Conservation (phyloP, 1,140 invertebrate species). For the Diachasma alloeum region DNA sequence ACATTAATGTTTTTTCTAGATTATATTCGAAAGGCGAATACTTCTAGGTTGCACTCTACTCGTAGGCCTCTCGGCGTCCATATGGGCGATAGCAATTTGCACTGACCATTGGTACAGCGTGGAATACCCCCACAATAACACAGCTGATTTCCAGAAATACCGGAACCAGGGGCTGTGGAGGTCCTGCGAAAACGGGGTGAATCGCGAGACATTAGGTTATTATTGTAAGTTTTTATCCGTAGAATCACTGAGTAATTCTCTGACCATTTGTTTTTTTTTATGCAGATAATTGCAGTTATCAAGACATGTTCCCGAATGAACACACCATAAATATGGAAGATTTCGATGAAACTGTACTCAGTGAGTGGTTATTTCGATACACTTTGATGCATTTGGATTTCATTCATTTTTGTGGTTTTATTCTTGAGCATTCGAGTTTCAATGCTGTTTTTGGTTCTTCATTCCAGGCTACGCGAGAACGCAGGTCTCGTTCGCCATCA, state of each 20-base stretch:
- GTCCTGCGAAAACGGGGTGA: conserved; percentile 64
- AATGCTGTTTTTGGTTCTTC: conserved; percentile 48
- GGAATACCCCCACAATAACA: conserved; percentile 53
- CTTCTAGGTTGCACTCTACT: conserved; percentile 75
- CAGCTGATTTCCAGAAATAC: conserved; percentile 43
- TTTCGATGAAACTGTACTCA: conserved; percentile 68
- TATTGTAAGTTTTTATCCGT: conserved; percentile 50
- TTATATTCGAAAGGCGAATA: conserved; percentile 75
- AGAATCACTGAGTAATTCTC: conserved; percentile 25
- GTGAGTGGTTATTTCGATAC: conserved; percentile 57
- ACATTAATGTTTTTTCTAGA: conserved; percentile 50
- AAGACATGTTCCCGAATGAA: conserved; percentile 69
- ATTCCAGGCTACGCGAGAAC: conserved; percentile 81
- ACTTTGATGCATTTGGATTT: too few relatives aligned
- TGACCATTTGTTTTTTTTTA: conserved; percentile 36
- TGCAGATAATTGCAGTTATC: conserved; percentile 69
- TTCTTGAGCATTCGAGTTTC: conserved; percentile 17
- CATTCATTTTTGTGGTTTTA: too few relatives aligned
- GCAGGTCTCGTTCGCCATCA: conserved; percentile 84
- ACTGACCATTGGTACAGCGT: conserved; percentile 80
- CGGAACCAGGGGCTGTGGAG: conserved; percentile 76
- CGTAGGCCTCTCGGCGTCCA: conserved; percentile 71
- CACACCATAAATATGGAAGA: conserved; percentile 63
- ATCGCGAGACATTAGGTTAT: conserved; percentile 28
- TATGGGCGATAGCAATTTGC: conserved; percentile 79